A percentile compares a stretch with the other conserved stretches of the same genome.
These are phyloP conservation scores for Butorides virescens DNA, from an alignment of 2,113 vertebrate genomes.

Conservation along the genomic window DNA sequence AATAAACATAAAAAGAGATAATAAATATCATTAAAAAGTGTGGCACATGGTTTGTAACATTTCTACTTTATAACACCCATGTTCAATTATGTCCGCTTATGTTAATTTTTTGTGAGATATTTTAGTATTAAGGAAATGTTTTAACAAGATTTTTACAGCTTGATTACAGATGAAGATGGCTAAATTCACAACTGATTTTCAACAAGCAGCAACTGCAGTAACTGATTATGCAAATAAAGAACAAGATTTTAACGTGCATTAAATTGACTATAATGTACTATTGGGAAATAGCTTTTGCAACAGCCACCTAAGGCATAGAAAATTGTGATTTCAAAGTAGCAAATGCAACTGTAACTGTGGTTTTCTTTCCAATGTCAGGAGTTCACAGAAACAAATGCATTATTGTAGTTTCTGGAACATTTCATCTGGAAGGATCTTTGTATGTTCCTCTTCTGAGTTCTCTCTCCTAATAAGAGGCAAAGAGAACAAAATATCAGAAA, in stretches of 20 bases:
- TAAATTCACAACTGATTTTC: constrained; percentile 70
- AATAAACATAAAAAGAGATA: neutral
- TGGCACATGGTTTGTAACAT: neutral
- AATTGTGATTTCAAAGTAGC: neutral
- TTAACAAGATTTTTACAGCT: neutral
- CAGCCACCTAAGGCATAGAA: constrained; percentile 69
- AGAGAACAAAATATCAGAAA: neutral
- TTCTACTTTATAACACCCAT: neutral
- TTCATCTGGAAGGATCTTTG: neutral
- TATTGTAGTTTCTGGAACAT: neutral
- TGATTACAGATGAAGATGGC: constrained; percentile 72
- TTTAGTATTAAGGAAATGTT: neutral
- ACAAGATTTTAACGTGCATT: constrained; percentile 81
- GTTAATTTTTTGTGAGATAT: neutral
- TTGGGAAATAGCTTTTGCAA: constrained; percentile 81
- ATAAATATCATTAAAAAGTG: neutral
- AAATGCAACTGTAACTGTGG: neutral
- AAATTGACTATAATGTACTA: constrained; percentile 86
- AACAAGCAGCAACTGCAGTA: constrained; percentile 63
- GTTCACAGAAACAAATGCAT: neutral
- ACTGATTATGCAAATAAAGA: constrained; percentile 80
- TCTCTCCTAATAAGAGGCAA: neutral
- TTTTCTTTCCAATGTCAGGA: neutral
- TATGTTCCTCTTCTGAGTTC: neutral
- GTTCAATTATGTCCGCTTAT: neutral